phyloP scores from a whole-genome alignment of 2,113 vertebrate species.

The Limnothrissa miodon region DNA sequence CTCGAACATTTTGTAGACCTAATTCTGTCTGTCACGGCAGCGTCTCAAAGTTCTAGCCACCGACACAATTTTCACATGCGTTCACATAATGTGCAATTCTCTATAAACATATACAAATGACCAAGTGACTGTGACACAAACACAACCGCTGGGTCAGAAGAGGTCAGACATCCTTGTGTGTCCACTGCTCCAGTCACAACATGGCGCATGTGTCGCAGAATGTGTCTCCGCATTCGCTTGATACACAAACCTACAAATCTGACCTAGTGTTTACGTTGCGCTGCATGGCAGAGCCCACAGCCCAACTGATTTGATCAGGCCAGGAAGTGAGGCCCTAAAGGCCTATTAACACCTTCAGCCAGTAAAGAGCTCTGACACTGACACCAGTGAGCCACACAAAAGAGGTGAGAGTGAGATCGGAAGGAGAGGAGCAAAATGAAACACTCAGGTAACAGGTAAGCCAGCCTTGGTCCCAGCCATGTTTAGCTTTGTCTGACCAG shows the following conservation, averaged over 20 bases:
- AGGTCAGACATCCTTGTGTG: not conserved
- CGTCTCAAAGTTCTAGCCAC: not conserved
- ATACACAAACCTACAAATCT: constrained; percentile 36
- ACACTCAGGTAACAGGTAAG: constrained; percentile 45
- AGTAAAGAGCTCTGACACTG: not conserved
- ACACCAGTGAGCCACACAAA: not conserved
- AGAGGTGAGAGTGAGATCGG: not conserved
- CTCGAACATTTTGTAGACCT: not conserved
- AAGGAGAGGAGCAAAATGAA: not conserved
- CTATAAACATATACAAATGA: not conserved
- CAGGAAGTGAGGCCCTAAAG: constrained; percentile 37
- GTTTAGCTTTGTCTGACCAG: constrained; percentile 60
- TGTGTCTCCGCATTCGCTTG: constrained; percentile 18
- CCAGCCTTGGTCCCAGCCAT: constrained; percentile 46
- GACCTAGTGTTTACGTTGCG: constrained; percentile 51
- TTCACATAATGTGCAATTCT: not conserved
- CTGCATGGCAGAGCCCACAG: constrained; percentile 41
- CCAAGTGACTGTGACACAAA: not conserved
- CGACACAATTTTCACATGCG: not conserved
- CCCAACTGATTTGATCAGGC: constrained; percentile 1
- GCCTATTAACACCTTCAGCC: constrained; percentile 41
- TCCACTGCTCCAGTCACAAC: constrained; percentile 27
- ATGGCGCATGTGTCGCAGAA: constrained; percentile 26
- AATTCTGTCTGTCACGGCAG: not conserved
- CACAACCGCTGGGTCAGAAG: not conserved